These are phyloP conservation scores for Ptiloglossa arizonensis DNA, from an alignment of 1,140 invertebrate genomes.

Conservation along the genomic window DNA sequence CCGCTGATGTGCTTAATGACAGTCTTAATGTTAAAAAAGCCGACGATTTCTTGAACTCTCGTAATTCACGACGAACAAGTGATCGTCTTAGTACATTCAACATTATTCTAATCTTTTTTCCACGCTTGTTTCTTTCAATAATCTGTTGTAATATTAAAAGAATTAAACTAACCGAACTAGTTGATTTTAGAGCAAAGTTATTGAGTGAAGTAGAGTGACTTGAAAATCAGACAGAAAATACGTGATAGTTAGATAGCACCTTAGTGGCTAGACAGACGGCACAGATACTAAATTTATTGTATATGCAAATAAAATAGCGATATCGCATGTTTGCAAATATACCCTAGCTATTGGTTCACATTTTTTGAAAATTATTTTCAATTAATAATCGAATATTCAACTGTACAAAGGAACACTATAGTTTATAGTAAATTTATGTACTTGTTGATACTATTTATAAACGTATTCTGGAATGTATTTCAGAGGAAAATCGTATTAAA, in stretches of 20 bases:
- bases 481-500: not conserved
- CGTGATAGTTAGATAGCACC: conserved; percentile 9
- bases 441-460: not conserved
- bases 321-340: not conserved
- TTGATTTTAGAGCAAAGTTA: not conserved
- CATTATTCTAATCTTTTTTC: conserved; percentile 53
- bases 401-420: no score
- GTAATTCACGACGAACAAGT: conserved; percentile 46
- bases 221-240: conserved; percentile 17
- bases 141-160: not conserved
- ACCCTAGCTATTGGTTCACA: not conserved
- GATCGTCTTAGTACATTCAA: conserved; percentile 65
- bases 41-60: conserved; percentile 61
- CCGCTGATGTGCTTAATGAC: conserved; percentile 46
- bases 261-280: no score
- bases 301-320: not conserved
- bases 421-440: not conserved
- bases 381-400: not conserved
- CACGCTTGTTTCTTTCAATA: conserved; percentile 4
- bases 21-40: conserved; percentile 50
- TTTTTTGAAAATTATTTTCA: not conserved
- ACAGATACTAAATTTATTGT: not conserved
- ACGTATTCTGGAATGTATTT: not conserved
- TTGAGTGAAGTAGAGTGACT: not conserved
- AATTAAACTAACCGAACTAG: not conserved